Base-by-base conservation (phyloP, 1,140 invertebrate species). In the Aphidius gifuensis region DNA sequence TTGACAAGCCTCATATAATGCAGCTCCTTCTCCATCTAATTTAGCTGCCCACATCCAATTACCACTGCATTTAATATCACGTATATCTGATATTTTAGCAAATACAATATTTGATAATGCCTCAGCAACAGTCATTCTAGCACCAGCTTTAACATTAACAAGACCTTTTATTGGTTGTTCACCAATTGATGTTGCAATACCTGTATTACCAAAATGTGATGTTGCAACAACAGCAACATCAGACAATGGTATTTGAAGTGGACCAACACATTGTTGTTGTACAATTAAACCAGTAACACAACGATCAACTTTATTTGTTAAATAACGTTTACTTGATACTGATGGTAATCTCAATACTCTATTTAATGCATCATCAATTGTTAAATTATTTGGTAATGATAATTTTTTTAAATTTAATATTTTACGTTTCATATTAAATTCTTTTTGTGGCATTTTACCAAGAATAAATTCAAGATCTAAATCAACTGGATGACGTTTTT, bases 31-130 rank as follows among this genome's bases (percentile, higher is more conserved):
- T 1, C 91, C 93, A 0, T 90, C 87, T 11, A 97, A 82, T 82
- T 98, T 98, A 6, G 96, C 96, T 5, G 96, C 88, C 97, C 96
- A 99, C 97, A 99, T 99, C 97, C 97, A 99, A 80, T 99, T 99
- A 5, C 92, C 96, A 64, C 93, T 96, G 74, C 96, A 98, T 82
- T 98, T 98, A 7, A 98, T 88, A 80, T 98, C 96, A 75, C 88
- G 87, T 32, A 97, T 71, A 70, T 87, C 83, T 2, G 89, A 87
- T 60, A 98, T 92, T 54, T 84, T 86, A n/a, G 93, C 94, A 82
- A 98, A 97, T 4, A 97, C 93, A 47, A 99, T 83, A 79, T 99
- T 99, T n/a, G 92, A 94, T 2, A 99, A 73, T 6, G 96, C 89
- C 80, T 99, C 97, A 1, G 90, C 92, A 0, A 99, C 92, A 4